Base-by-base conservation (phyloP, 92 coral and sea anemone species). In the Zoanthus gigantus region DNA sequence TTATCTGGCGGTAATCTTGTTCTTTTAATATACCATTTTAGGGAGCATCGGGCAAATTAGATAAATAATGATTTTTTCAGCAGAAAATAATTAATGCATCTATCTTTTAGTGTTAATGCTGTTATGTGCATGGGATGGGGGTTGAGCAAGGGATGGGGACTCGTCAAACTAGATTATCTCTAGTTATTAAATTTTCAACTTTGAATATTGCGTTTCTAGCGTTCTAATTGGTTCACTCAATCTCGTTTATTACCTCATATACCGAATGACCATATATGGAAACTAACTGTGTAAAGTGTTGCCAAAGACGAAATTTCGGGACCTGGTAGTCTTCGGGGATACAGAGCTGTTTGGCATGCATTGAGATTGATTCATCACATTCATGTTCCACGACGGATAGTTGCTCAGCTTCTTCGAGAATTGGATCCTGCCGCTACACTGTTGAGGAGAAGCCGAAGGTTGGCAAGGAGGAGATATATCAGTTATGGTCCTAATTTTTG, bases 281-380 rank as follows among this genome's bases (percentile, higher is more conserved):
- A 37, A 37, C 42, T 37, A 37, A 37, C 42, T 37, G 42, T 37
- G 42, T 37, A 37, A 37, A 37, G 42, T 37, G 42, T 37, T 37
- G 2, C 42, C 42, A 37, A 37, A 28, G 16, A 72, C 23, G 83
- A 80, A 82, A 87, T 87, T 31, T 53, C 69, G 44, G 93, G 78
- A 67, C 72, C 88, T 66, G 91, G 80, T 44, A 30, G 44, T 14
- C 77, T 90, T 18, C 69, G 84, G 45, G 93, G 90, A 14, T 90
- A 86, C 44, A 79, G 90, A 54, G 84, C 93, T 28, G 80, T 90
- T 18, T 87, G 88, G 88, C 93, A 90, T 78, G 72, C 93, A 16
- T 66, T 86, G 9, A 37, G 93, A 72, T 76, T 82, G 16, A 78
- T 67, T 37, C 93, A 86, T 50, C 84, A 81, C 32, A 61, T 81